Base-by-base conservation (phyloP, 2,797 vertebrate genomes). In the Mormyrops boulengeri region DNA sequence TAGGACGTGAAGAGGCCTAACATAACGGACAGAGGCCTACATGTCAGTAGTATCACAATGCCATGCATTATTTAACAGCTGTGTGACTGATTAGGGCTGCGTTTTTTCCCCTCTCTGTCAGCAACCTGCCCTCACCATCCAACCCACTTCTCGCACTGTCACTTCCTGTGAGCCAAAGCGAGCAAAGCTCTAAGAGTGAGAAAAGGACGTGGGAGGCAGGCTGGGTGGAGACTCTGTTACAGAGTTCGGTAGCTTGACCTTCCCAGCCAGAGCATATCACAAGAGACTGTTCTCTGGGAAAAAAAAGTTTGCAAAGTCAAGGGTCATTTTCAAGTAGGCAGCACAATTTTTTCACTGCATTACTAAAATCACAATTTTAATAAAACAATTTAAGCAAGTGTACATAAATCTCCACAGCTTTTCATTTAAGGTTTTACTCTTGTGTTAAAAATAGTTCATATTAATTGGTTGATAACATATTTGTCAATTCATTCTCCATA, bases 71-170 rank as follows among this genome's bases (percentile, higher is more conserved):
- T 96, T 94, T 95, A 92, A 91, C 93, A 93, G 94, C 95, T 93
- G 93, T 34, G 62, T 93, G 92, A 91, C 94, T 94, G 94, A 96
- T 95, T 94, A 95, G 93, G 92, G 93, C 93, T 93, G 94, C 94
- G 93, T 95, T 95, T 95, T 95, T 96, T 95, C 92, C 94, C 94
- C 93, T 94, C 93, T 92, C 91, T 95, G 95, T 95, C 95, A 95
- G 94, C 95, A 93, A 92, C 93, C 92, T 92, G 91, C 11, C 92
- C 94, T 94, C 93, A 91, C 91, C 91, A 92, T 92, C 88, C 92
- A 91, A 93, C 92, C 93, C 93, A 93, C 94, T 93, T 94, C 93
- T 89, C 89, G 88, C 89, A 89, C 77, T 82, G 19, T 82, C 77
- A 82, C 77, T 82, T 82, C 77, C 77, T 82, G 77, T 82, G 38